These are phyloP conservation scores for Keiferia lycopersicella DNA, from an alignment of 2,888 invertebrate genomes.

Conservation along the genomic window DNA sequence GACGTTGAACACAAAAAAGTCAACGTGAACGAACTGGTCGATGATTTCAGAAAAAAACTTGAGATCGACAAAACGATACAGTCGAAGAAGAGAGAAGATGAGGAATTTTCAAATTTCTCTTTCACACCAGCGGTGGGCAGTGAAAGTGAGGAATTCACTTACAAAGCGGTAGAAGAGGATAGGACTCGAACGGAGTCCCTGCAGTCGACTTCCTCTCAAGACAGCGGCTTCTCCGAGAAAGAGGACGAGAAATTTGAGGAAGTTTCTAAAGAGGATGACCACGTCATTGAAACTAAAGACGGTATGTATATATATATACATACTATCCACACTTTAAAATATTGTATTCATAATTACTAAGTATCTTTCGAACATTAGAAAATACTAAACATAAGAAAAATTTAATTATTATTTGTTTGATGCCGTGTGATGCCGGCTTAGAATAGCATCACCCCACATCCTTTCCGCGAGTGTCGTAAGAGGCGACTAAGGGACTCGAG, in stretches of 20 bases:
- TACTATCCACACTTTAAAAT: too few relatives aligned
- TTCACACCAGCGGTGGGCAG: slow-evolving; percentile 31
- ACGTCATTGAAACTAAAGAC: slow-evolving; percentile 11
- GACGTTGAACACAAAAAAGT: slow-evolving; percentile 32
- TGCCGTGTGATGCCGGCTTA: too few relatives aligned
- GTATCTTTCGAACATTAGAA: too few relatives aligned
- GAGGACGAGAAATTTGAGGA: slow-evolving; percentile 14
- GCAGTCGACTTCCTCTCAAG: slow-evolving; percentile 63
- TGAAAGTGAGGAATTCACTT: slow-evolving; percentile 27
- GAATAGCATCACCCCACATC: too few relatives aligned
- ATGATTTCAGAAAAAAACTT: slow-evolving; percentile 47
- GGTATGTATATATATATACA: too few relatives aligned
- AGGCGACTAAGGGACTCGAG: too few relatives aligned
- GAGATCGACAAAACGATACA: slow-evolving; percentile 37
- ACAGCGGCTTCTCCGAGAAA: slow-evolving; percentile 64
- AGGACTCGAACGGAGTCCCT: slow-evolving; percentile 42
- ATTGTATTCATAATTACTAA: too few relatives aligned
- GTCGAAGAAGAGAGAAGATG: slow-evolving; percentile 32
- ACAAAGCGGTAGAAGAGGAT: slow-evolving; percentile 52
- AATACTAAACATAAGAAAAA: too few relatives aligned
- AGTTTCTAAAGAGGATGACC: background rate
- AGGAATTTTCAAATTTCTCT: slow-evolving; percentile 55
- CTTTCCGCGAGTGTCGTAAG: too few relatives aligned
- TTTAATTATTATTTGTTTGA: too few relatives aligned
- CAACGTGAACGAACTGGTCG: slow-evolving; percentile 41